Evolutionary conservation across 2,888 invertebrate genomes (phyloP), one percentile per base, ranked within the genome.

Genomic region (Meliscaeva auricollis): DNA sequence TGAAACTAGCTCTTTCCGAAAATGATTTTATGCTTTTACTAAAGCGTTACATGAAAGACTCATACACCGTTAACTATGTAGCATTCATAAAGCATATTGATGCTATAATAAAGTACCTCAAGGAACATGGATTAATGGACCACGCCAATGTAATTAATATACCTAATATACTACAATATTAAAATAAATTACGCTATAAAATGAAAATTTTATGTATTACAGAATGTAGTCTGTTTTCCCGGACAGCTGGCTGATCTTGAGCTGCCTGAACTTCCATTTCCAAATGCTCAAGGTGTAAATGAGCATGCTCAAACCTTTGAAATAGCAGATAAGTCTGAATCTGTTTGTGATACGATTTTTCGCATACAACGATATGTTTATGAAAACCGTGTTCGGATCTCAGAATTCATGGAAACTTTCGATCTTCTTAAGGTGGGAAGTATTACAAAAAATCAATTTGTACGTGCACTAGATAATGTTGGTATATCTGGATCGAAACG

Each of bases 1-100:
- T 96, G 89, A 95, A 95, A 68, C 94, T 96, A 81, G 92, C 94
- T 32, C 91, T 96, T 17, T 95, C 95, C 0, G 93, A 95, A 1
- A 94, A 95, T 17, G 96, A 97, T 91, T 96, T 96, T 91, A 93
- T 95, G 88, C 91, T 97, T 56, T 92, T 97, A 13, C 93, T 96
- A 73, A 95, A 96, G 88, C 94, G 95, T 88, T 97, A 95, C 91
- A 93, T 96, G 88, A 96, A 95, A 90, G 95, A 96, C 91, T 94
- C 95, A 2, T 96, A 96, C 91, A 95, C 96, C 26, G 92, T 97
- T 1, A 96, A 96, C 92, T 97, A 96, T 89, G 94, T 96, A 8
- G 96, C 96, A 6, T 96, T 97, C 90, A 91, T 96, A 5, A 93
- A 94, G 70, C 94, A 95, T 1, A 92, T 96, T 8, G 95, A 96